These are phyloP conservation scores for Amblyornis subalaris DNA, from an alignment of 2,113 vertebrate species.

Conservation along the genomic window DNA sequence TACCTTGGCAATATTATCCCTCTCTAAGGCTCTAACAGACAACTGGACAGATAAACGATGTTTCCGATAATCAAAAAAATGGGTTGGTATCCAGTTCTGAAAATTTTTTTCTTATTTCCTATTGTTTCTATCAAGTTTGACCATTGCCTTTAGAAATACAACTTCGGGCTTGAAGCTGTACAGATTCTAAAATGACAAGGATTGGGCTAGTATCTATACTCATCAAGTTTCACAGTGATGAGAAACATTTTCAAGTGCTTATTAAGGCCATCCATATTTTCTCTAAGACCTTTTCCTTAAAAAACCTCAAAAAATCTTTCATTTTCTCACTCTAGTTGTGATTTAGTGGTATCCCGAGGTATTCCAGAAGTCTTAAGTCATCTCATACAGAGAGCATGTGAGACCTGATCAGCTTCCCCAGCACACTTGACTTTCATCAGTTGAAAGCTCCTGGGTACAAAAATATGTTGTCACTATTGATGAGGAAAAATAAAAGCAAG, in stretches of 20 bases:
- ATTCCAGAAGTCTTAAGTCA: neutral
- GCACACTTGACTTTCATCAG: neutral
- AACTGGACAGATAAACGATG: fast-evolving
- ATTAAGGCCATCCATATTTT: neutral
- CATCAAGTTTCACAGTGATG: neutral
- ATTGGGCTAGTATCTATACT: neutral
- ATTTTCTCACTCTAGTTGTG: neutral
- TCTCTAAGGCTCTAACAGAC: neutral
- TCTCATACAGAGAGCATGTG: neutral
- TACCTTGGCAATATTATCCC: neutral
- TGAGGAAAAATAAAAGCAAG: neutral
- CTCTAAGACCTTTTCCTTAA: neutral
- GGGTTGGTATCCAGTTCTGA: neutral
- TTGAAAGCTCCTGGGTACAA: neutral
- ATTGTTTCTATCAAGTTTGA: neutral
- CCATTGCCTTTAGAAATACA: neutral
- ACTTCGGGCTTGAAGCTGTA: neutral
- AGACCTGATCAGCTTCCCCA: neutral
- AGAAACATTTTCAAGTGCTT: neutral
- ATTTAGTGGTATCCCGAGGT: neutral
- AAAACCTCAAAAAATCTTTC: neutral
- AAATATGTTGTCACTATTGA: neutral
- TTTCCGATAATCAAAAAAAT: neutral
- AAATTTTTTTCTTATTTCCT: neutral
- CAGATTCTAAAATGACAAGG: neutral